Evolutionary conservation across 2,797 vertebrate species (phyloP), one percentile per base, ranked within the genome.

Genomic region (Catharus ustulatus): DNA sequence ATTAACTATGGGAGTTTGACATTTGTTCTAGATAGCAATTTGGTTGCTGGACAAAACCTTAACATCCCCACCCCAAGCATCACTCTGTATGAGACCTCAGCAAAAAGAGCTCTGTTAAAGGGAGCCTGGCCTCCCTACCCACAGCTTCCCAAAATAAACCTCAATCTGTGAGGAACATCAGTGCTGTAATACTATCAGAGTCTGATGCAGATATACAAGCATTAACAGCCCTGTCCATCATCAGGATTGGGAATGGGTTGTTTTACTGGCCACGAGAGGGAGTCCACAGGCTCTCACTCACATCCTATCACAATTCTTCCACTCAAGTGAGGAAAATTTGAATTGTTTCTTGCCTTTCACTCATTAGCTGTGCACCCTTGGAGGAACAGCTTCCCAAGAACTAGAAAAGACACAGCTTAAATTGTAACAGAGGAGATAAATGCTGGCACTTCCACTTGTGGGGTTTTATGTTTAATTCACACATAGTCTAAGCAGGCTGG

Each of bases 131-230:
- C 54, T 72, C 52, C 64, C 69, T 62, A 43, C 77, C 73, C 80
- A 84, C 63, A 84, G 66, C 29, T 85, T 86, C 94, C 91, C 73
- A 93, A 78, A 95, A 96, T 88, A 94, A 94, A 72, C 34, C 34
- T 46, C 66, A 59, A 63, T 86, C 73, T 88, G 48, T 2, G 22
- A 80, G 43, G 36, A 90, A n/a, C 49, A 95, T 80, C 62, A 68
- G 49, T 5, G 24, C 61, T 87, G 68, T 72, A 87, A 86, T 3
- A 54, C 45, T 58, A 78, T 32, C 92, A 61, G 6, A 73, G 79
- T 21, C 79, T 67, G 72, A 52, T 85, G 75, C 27, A 77, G 61
- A 21, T 7, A 62, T 45, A 3, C 58, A 38, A 58, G 15, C 12
- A 88, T 58, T 77, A 90, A 43, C 64, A 77, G 79, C 16, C 32